Percentiles rank a stretch among this genome's conserved stretches.
These are phyloP conservation scores for Autographa gamma DNA, from an alignment of 2,888 invertebrate species.

Conservation along the genomic window DNA sequence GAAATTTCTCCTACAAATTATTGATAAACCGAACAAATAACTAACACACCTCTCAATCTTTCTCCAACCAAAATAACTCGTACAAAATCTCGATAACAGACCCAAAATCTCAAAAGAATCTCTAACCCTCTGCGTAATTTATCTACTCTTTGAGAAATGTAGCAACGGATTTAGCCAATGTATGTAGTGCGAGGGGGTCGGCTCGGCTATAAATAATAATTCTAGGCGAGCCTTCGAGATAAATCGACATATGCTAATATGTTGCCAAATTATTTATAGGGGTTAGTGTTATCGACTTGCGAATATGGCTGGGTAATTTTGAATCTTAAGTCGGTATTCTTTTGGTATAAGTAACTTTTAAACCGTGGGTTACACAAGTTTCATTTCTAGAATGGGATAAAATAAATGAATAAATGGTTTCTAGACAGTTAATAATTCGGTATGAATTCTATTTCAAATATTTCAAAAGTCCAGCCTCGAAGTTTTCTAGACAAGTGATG, in stretches of 20 bases:
- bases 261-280: slow-evolving; percentile 88
- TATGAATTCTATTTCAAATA: too few relatives aligned
- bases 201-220: slow-evolving; percentile 86
- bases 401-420: too few relatives aligned
- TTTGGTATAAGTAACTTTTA: too few relatives aligned
- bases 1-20: too few relatives aligned
- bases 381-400: too few relatives aligned
- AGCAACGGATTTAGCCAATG: slow-evolving; percentile 83
- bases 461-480: too few relatives aligned
- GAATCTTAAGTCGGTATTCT: background rate
- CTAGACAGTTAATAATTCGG: too few relatives aligned
- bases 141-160: slow-evolving; percentile 61
- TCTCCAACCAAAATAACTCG: background rate
- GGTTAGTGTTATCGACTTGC: slow-evolving; percentile 70
- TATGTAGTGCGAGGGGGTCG: slow-evolving; percentile 80
- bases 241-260: slow-evolving; percentile 89
- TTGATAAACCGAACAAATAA: too few relatives aligned
- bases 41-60: background rate
- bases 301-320: slow-evolving; percentile 22
- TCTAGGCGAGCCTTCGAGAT: slow-evolving; percentile 79
- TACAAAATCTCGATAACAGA: background rate
- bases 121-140: slow-evolving; percentile 28
- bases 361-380: too few relatives aligned
- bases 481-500: too few relatives aligned
- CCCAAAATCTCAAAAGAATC: background rate